Conservation (phyloP, 1,140 invertebrate species). For the Calycopis cecrops region DNA sequence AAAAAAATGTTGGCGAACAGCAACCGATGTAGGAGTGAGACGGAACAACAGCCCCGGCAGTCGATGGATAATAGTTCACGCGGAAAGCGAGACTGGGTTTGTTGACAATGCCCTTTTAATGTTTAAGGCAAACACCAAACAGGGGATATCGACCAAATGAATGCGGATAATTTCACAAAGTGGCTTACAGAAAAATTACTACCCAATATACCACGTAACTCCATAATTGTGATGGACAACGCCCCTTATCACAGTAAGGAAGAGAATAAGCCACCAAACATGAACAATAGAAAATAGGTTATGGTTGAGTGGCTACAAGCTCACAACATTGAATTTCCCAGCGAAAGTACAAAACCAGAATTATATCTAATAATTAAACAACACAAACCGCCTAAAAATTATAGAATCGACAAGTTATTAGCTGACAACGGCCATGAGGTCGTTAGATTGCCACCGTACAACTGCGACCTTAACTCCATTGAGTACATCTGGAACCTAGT, state of each 20-base stretch:
- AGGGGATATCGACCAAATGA: conserved; percentile 30
- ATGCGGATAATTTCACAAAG: conserved; percentile 26
- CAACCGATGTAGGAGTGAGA: too few species aligned
- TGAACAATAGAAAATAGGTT: conserved; percentile 17
- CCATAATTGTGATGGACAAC: neutral
- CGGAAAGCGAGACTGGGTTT: conserved; percentile 14
- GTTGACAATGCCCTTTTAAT: conserved; percentile 22
- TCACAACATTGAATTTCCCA: conserved; percentile 13
- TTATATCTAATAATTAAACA: conserved; percentile 22
- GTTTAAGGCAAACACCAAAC: conserved; percentile 26
- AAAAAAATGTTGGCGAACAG: too few species aligned
- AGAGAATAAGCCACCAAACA: conserved; percentile 9
- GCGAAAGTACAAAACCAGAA: conserved; percentile 16
- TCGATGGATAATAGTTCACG: too few species aligned
- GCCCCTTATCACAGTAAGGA: conserved; percentile 1
- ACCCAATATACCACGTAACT: conserved; percentile 22
- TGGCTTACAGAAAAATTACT: conserved; percentile 25
- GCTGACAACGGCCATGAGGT: conserved; percentile 6
- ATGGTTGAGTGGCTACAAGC: conserved; percentile 20
- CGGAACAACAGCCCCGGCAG: too few species aligned
- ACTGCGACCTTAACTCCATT: too few species aligned
- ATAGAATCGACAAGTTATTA: conserved; percentile 19
- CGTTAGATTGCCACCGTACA: too few species aligned
- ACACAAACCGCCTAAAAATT: conserved; percentile 12
- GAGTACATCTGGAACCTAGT: conserved; percentile 10